phyloP scores from a whole-genome alignment of 2,113 vertebrate species.

The Salvelinus fontinalis region DNA sequence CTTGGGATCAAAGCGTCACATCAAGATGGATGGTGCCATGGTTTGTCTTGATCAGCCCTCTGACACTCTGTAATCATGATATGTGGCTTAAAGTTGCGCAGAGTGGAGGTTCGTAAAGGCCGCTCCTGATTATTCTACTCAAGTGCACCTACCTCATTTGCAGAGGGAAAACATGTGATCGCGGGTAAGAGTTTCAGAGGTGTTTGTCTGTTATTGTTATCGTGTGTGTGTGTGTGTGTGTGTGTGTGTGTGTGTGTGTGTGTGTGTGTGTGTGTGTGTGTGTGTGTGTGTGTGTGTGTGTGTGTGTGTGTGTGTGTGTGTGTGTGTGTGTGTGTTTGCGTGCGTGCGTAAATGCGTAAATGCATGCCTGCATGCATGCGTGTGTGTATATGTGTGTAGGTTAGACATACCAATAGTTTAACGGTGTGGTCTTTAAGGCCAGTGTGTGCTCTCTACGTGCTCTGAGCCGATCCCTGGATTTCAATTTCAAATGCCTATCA shows the following conservation, averaged over 20 bases:
- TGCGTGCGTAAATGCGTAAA: neutral
- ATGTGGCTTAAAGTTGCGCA: constrained; percentile 10
- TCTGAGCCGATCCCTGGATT: neutral
- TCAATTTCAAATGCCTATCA: neutral
- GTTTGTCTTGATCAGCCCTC: constrained; percentile 16
- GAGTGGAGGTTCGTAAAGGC: neutral
- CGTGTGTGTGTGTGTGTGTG: neutral
- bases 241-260: neutral
- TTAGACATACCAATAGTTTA: neutral
- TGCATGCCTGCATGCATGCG: too few relatives aligned
- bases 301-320: neutral
- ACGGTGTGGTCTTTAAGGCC: neutral
- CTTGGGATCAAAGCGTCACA: constrained; percentile 13
- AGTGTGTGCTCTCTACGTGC: neutral
- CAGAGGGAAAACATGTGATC: neutral
- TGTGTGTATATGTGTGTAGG: neutral
- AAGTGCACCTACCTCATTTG: neutral
- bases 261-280: neutral
- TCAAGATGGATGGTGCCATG: constrained; percentile 14
- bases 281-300: neutral
- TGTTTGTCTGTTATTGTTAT: neutral
- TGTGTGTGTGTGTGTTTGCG: neutral
- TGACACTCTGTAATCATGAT: constrained; percentile 16
- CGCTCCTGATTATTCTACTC: neutral
- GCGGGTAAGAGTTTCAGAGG: neutral